Conservation (phyloP, 2,888 invertebrate species). For the Pseudococcus viburni region DNA sequence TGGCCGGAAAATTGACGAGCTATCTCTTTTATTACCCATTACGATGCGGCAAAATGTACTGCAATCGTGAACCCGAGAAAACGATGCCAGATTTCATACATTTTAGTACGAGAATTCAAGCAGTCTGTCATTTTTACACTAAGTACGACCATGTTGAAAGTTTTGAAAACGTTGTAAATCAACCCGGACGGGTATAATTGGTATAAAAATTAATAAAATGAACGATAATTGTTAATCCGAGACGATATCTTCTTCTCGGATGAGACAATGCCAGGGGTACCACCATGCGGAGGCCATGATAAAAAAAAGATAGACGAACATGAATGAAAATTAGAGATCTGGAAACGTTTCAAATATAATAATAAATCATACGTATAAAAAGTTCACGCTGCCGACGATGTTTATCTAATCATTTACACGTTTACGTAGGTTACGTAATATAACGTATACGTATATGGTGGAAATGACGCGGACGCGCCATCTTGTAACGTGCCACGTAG, state of each 20-base stretch:
- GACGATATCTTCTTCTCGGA: not conserved
- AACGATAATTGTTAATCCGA: not conserved
- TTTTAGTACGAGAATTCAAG: not conserved
- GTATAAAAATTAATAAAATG: not conserved
- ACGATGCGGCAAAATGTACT: not conserved
- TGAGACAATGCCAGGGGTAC: not conserved
- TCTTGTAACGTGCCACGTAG: constrained; percentile 20
- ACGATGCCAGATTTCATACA: not conserved
- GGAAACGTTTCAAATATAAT: constrained; percentile 27
- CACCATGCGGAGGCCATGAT: too few relatives aligned
- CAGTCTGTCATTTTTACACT: not conserved
- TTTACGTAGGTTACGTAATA: not conserved
- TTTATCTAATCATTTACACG: constrained; percentile 35
- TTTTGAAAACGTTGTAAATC: not conserved
- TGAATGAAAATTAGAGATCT: constrained; percentile 19
- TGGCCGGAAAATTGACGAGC: not conserved
- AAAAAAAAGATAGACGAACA: not conserved
- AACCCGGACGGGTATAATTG: not conserved
- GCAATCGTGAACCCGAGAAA: not conserved
- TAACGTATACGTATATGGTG: not conserved
- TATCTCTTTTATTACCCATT: not conserved
- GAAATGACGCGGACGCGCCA: constrained; percentile 23
- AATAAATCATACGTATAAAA: constrained; percentile 18
- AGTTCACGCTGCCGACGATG: constrained; percentile 27
- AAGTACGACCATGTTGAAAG: not conserved